Base-by-base conservation (phyloP, 1,140 invertebrate genomes). In the Bombus polaris region DNA sequence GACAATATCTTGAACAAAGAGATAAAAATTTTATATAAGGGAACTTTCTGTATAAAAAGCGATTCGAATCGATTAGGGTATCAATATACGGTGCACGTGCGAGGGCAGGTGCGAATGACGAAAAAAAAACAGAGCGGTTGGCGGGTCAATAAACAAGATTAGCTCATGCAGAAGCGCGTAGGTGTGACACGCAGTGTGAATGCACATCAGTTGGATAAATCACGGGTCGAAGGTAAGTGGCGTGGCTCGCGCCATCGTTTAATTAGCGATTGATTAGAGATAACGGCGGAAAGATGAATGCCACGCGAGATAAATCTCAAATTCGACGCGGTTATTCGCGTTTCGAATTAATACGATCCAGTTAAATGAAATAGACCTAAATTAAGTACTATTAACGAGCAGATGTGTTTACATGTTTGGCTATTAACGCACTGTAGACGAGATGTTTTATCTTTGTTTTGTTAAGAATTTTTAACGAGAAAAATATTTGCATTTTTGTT, bases 191-290 rank as follows among this genome's bases (percentile, higher is more conserved):
- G 32, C 35, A 32, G 47, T 47, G 53, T 47, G 83, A 59, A 66
- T 57, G 57, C 70, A 32, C 65, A 73, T 39, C 57, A 18, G n/a
- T 1, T 28, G 15, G 57, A 72, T 85, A 85, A 85, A 85, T 85
- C 68, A 81, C 53, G 77, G 32, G 13, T 28, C 39, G 22, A 39
- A 57, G 13, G 66, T 81, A 85, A 85, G 78, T 81, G 44, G n/a
- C 78, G 59, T 62, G 76, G 83, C 53, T 47, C 68, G 65, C 53
- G 66, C 62, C 83, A 53, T 66, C 76, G 78, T 81, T 85, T 81
- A 81, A 81, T 85, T 81, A 74, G 42, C 78, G 78, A 85, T 81
- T 65, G 83, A 85, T 85, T 81, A 85, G 83, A 81, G 83, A 73
- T 70, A 81, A 44, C 57, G 28, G 32, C 18, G 25, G 53, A 37